phyloP scores from a whole-genome alignment of 2,888 invertebrate genomes.

The Gnatocerus cornutus region DNA sequence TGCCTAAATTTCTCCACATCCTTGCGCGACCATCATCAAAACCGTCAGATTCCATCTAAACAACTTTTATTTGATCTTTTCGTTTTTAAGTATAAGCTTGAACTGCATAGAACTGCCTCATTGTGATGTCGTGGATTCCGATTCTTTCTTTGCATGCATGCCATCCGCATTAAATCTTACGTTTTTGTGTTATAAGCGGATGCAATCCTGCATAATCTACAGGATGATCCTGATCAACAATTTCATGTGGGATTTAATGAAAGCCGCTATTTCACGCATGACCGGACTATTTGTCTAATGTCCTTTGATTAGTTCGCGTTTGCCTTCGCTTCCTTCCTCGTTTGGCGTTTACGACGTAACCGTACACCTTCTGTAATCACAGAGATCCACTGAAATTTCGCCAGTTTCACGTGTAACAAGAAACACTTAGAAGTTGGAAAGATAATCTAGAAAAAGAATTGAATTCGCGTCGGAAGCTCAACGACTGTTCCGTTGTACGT shows the following conservation, averaged over 20 bases:
- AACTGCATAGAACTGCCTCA: too few relatives aligned
- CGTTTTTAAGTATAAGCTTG: too few relatives aligned
- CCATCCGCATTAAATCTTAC: slow-evolving; percentile 17
- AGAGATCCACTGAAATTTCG: slow-evolving; percentile 24
- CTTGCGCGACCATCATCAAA: too few relatives aligned
- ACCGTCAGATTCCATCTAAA: too few relatives aligned
- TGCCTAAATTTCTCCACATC: too few relatives aligned
- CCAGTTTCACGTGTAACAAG: slow-evolving; percentile 18
- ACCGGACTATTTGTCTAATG: slow-evolving; percentile 47
- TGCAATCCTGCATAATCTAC: slow-evolving; percentile 43
- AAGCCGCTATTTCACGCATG: slow-evolving; percentile 52
- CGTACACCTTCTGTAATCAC: slow-evolving; percentile 31
- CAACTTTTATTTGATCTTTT: too few relatives aligned
- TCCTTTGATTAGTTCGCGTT: slow-evolving; percentile 45
- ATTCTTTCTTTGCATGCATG: too few relatives aligned
- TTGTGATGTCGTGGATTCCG: too few relatives aligned
- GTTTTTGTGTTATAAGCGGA: slow-evolving; percentile 32
- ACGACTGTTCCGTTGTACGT: slow-evolving; percentile 14
- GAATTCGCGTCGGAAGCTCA: slow-evolving; percentile 15
- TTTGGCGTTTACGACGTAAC: slow-evolving; percentile 21
- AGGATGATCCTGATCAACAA: slow-evolving; percentile 43
- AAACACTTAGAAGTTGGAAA: slow-evolving; percentile 26
- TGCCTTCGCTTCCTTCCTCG: slow-evolving; percentile 21
- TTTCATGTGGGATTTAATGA: slow-evolving; percentile 48
- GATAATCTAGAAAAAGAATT: slow-evolving; percentile 28